Evolutionary conservation across 1,140 invertebrate species (phyloP).

Genomic region (Drosophila neocordata): DNA sequence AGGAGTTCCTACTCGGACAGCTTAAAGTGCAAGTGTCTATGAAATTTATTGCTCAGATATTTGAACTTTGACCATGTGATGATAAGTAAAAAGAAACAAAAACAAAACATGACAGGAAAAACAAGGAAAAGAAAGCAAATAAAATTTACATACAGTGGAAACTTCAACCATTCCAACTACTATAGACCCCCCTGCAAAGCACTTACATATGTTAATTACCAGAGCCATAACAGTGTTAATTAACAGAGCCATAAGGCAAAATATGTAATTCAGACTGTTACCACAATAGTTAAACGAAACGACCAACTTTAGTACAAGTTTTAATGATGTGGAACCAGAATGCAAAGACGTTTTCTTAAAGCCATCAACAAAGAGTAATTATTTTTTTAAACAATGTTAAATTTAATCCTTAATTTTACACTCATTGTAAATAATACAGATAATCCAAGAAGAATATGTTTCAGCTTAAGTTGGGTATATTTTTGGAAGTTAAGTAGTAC

Average conservation of each 20-base stretch:
- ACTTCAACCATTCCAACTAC: not conserved
- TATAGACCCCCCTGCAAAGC: not conserved
- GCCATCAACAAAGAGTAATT: no score
- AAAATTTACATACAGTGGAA: not conserved
- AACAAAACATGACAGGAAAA: constrained; percentile 9
- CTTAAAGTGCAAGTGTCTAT: constrained; percentile 8
- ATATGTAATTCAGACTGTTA: not conserved
- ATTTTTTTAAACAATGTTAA: no score
- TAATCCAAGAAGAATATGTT: no score
- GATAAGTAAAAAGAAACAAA: constrained; percentile 3
- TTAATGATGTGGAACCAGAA: not conserved
- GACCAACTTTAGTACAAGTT: not conserved
- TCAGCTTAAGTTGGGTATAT: no score
- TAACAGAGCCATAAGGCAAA: not conserved
- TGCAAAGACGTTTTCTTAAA: not conserved
- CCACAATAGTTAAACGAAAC: not conserved
- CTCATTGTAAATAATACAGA: no score
- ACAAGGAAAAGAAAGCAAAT: not conserved
- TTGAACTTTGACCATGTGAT: constrained; percentile 12
- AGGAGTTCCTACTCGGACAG: not conserved
- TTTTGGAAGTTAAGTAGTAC: no score
- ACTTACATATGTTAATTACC: not conserved
- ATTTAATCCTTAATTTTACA: no score
- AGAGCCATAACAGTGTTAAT: constrained; percentile 6
- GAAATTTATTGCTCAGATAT: constrained; percentile 9